These are phyloP conservation scores for Drosophila sechellia DNA, from an alignment of 1,140 invertebrate species.

Conservation along the genomic window DNA sequence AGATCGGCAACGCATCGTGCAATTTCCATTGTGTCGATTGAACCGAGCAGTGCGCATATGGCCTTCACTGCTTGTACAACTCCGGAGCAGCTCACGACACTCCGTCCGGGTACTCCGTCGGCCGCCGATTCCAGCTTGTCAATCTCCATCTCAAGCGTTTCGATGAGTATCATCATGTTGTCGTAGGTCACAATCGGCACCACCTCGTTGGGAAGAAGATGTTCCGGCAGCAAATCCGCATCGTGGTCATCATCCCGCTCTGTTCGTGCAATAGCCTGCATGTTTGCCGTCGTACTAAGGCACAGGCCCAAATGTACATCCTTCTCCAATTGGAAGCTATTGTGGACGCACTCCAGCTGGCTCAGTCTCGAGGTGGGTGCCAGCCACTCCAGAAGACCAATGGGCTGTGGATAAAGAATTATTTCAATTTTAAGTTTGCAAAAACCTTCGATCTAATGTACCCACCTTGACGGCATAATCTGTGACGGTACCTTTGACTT, in stretches of 20 bases:
- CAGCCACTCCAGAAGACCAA: conserved; percentile 81
- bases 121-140: conserved; percentile 89
- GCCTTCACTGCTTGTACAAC: conserved; percentile 96
- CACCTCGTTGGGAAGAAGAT: conserved; percentile 90
- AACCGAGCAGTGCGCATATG: conserved; percentile 94
- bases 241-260: conserved; percentile 91
- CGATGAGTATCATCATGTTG: conserved; percentile 91
- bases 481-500: conserved; percentile 87
- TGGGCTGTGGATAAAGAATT: conserved; percentile 47
- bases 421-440: too few species aligned
- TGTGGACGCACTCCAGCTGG: conserved; percentile 97
- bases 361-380: conserved; percentile 88
- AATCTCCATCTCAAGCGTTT: conserved; percentile 93
- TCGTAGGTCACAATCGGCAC: conserved; percentile 89
- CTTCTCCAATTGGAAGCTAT: conserved; percentile 96
- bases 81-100: conserved; percentile 85
- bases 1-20: conserved; percentile 90
- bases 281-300: conserved; percentile 87
- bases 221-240: conserved; percentile 88
- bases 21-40: conserved; percentile 94
- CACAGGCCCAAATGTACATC: conserved; percentile 93
- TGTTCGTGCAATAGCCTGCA: conserved; percentile 85
- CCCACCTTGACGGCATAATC: conserved; percentile 87
- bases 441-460: neutral
- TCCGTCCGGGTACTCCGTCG: conserved; percentile 86